Percentiles rank a stretch among this genome's conserved stretches.
Evolutionary conservation across 2,797 vertebrate genomes (phyloP).

Genomic region (Scyliorhinus canicula): DNA sequence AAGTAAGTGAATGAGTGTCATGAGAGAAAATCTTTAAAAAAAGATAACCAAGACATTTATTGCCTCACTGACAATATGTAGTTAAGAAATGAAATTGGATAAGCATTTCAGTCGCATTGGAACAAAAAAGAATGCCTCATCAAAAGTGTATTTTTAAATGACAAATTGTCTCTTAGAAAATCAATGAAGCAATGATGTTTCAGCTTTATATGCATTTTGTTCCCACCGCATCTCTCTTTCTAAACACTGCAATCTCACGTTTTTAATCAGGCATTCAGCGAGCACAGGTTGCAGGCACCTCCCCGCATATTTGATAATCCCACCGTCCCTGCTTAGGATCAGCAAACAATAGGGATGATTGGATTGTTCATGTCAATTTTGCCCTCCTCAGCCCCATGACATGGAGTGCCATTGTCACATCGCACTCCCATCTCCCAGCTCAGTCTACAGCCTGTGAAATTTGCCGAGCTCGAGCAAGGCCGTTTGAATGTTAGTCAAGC

Average conservation of each 20-base stretch:
- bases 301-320: neutral
- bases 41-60: neutral
- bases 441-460: neutral
- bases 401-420: neutral
- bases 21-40: conserved; percentile 8
- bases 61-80: neutral
- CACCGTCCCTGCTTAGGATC: neutral
- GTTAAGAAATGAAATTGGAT: neutral
- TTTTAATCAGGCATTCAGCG: neutral
- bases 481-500: neutral
- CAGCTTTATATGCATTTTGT: neutral
- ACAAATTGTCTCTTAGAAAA: neutral
- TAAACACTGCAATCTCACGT: neutral
- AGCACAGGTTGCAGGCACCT: neutral
- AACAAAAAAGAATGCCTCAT: neutral
- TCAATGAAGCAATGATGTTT: neutral
- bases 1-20: neutral
- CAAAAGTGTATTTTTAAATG: neutral
- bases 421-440: neutral
- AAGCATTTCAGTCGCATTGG: neutral
- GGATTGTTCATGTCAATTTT: neutral
- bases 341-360: neutral
- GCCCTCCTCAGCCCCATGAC: neutral
- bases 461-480: neutral
- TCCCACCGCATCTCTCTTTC: neutral